Evolutionary conservation across 2,113 vertebrate species (phyloP), one percentile per base, ranked within the genome.

Genomic region (Mellivora capensis): DNA sequence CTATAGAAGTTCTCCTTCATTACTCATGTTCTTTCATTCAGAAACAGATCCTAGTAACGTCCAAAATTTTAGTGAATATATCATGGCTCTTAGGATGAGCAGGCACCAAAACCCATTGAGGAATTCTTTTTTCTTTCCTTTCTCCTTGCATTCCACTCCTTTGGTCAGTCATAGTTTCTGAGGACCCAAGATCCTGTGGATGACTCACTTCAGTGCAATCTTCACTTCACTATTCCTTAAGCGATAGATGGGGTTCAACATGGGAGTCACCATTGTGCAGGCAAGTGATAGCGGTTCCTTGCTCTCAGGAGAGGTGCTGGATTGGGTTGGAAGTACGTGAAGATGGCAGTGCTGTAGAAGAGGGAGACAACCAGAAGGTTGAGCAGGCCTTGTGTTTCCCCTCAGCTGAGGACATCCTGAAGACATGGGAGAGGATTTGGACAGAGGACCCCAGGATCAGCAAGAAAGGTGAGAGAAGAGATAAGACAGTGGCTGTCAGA

Each of bases 181-280:
- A 74, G 72, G 76, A 13, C 59, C 44, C 15, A 87, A 20, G 31
- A 34, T 59, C 76, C 88, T 95, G 20, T 0, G 72, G 34, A 95
- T 18, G n/a, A 94, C 21, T 21, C 85, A 23, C 29, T 34, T 97
- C 72, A 98, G 52, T 17, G 98, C 97, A 83, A 91, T 76, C 93
- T 98, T 98, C 9, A 98, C 96, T 44, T 98, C 97, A n/a, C 83
- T 96, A 34, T 98, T 98, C 64, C 98, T 97, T 72, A 98, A 77
- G 74, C 98, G 98, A 47, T 98, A 98, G 76, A 98, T 98, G 59
- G 98, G 97, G 57, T 98, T 98, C 88, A 98, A 77, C 97, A 98
- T 97, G 80, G 97, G 98, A n/a, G 98, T 98, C 69, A 98, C 74
- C 12, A 98, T 97, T 0, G 97, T 98, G 42, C 98, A 98, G 87